Base-by-base conservation (phyloP, 2,888 invertebrate genomes). In the Spisula subtruncata region DNA sequence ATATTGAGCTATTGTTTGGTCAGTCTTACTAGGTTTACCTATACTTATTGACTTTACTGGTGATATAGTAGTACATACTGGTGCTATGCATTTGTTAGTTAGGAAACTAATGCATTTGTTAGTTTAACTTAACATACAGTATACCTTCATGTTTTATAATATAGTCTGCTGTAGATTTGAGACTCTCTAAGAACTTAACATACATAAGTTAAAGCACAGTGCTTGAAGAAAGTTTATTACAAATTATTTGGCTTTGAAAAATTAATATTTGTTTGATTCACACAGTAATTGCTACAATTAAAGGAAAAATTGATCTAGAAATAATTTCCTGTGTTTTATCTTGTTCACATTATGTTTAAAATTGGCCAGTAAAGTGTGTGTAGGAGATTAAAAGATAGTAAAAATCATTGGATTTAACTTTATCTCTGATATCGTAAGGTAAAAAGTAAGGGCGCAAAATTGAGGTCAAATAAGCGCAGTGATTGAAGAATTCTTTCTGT, bases 401-500 rank as follows among this genome's bases (percentile, higher is more conserved):
- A 51, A 46, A 56, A 25, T 82, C 46, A 60, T 32, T 81, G 88
- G 85, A 85, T 88, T 83, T 80, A 85, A 81, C 54, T 66, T 89
- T 85, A 89, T 88, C 88, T 84, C 81, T 56, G 75, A 80, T 88
- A 56, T 75, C 29, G 25, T 56, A 46, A 25, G 18, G 80, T 82
- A 79, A 88, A 80, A 79, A 88, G 66, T 41, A 83, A 88, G 80
- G 29, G 48, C 56, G 46, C 41, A 41, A 56, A 51, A 75, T 83
- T 51, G 75, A 79, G 80, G 87, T 87, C 48, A 83, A 41, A 35
- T n/a, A 35, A 83, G 79, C 79, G 12, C 20, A 80, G 87, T 84
- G 87, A 88, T 88, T 60, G 56, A 88, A 84, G 87, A 88, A 88
- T 88, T 83, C 79, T 51, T 51, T 80, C 35, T 12, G 41, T 46